phyloP scores from a whole-genome alignment of 92 coral and sea anemone genomes.

The Porites lobata region DNA sequence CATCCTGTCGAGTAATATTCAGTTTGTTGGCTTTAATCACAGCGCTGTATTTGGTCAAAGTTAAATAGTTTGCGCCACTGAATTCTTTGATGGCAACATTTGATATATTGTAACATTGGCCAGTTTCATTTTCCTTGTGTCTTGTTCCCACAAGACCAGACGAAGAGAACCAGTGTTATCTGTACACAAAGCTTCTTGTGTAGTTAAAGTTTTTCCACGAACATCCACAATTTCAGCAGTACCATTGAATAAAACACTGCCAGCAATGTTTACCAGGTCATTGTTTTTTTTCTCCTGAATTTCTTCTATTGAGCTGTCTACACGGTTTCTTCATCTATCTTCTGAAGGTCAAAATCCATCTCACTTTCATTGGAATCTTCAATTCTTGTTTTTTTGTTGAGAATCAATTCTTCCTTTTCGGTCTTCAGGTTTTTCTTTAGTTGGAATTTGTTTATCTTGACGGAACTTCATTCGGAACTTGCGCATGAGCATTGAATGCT shows the following conservation, averaged over 20 bases:
- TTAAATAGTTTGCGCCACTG: neutral
- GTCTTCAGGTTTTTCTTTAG: conserved; percentile 58
- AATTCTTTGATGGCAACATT: conserved; percentile 10
- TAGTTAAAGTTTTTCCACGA: conserved; percentile 56
- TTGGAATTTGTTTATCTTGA: conserved; percentile 63
- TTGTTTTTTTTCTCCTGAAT: conserved; percentile 35
- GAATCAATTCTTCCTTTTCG: conserved; percentile 65
- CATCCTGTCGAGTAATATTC: conserved; percentile 1
- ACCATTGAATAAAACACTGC: conserved; percentile 54
- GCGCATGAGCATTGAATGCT: conserved; percentile 55
- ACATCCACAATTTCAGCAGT: conserved; percentile 54
- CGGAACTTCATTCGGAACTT: conserved; percentile 66
- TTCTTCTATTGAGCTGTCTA: conserved; percentile 51
- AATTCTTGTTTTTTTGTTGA: conserved; percentile 67
- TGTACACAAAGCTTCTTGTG: conserved; percentile 61
- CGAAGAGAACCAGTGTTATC: conserved; percentile 61
- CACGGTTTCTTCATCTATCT: conserved; percentile 41
- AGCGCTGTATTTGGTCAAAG: neutral
- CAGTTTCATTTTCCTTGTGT: conserved; percentile 50
- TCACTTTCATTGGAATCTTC: conserved; percentile 50
- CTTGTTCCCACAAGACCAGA: conserved; percentile 67
- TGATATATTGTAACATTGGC: conserved; percentile 36
- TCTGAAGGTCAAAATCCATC: conserved; percentile 51
- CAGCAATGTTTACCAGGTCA: conserved; percentile 52
- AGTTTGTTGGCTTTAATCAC: neutral